Base-by-base conservation (phyloP, 2,113 vertebrate species). In the Montifringilla adamsi region DNA sequence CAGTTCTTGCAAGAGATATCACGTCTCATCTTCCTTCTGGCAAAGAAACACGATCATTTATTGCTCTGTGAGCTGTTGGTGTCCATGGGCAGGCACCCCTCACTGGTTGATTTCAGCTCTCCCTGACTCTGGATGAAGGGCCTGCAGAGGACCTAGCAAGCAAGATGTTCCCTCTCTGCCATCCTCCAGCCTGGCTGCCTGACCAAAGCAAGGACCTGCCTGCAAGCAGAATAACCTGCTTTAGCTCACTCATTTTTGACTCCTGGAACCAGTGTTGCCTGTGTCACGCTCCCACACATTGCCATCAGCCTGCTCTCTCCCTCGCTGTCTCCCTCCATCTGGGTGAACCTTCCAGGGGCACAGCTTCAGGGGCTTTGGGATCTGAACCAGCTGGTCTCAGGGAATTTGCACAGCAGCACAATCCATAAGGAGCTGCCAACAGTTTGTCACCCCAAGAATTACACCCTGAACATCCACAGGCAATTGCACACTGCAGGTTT, bases 231-330 rank as follows among this genome's bases (percentile, higher is more conserved):
- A 35, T 33, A 44, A 37, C 18, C 13, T 35, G 4, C 18, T 69
- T 46, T 5, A 22, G 9, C n/a, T 60, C 15, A 33, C 46, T 39
- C 6, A 1, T 17, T 69, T 86, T 64, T 69, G 31, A 60, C 6
- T 66, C 14, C 70, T 59, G 47, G 26, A 83, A 43, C 4, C 8
- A 39, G 13, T 0, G 1, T 5, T 47, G 28, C 30, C 37, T 9
- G 26, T 56, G 59, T 26, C 2, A 2, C 0, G 0, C 23, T 63
- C 44, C 43, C 47, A 90, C 5, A 0, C 0, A 1, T 28, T 41
- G 59, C 47, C 28, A 58, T 62, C 56, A 43, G 8, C 27, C 39
- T 59, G 11, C 12, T 79, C 12, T 15, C 19, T 31, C 30, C 15
- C 7, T 80, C 5, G 3, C 12, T 43, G 9, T 20, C 11, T 67